phyloP scores from a whole-genome alignment of 2,113 vertebrate species.

The Amphiprion percula region DNA sequence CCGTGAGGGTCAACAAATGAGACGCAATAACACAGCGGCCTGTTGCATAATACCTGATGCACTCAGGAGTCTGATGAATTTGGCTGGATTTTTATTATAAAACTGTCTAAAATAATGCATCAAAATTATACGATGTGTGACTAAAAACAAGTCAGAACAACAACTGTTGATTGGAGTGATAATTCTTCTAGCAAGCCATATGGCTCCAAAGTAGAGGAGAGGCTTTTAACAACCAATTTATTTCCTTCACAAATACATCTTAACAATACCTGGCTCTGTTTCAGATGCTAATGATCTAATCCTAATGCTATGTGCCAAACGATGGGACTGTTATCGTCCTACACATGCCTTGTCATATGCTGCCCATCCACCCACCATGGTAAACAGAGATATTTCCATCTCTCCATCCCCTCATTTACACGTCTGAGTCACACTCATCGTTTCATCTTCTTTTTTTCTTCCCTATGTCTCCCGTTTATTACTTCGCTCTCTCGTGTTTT shows the following conservation, averaged over 20 bases:
- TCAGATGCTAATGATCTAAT: constrained; percentile 57
- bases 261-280: constrained; percentile 32
- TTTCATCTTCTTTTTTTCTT: constrained; percentile 51
- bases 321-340: constrained; percentile 57
- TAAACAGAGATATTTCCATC: constrained; percentile 70
- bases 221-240: constrained; percentile 21
- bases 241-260: constrained; percentile 32
- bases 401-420: constrained; percentile 40
- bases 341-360: constrained; percentile 54
- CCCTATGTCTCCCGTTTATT: constrained; percentile 35
- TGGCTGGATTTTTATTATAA: background rate
- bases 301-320: constrained; percentile 29
- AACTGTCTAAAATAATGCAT: constrained; percentile 9
- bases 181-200: background rate
- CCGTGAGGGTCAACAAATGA: constrained; percentile 32
- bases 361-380: constrained; percentile 60
- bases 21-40: constrained; percentile 20
- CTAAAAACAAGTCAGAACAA: background rate
- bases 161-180: background rate
- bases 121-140: background rate
- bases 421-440: constrained; percentile 54
- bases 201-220: background rate
- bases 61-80: background rate
- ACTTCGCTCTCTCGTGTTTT: constrained; percentile 52
- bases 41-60: constrained; percentile 25